Percentiles rank a stretch among this genome's conserved stretches.
phyloP scores from a whole-genome alignment of 2,797 vertebrate genomes.

The Bovichtus variegatus region DNA sequence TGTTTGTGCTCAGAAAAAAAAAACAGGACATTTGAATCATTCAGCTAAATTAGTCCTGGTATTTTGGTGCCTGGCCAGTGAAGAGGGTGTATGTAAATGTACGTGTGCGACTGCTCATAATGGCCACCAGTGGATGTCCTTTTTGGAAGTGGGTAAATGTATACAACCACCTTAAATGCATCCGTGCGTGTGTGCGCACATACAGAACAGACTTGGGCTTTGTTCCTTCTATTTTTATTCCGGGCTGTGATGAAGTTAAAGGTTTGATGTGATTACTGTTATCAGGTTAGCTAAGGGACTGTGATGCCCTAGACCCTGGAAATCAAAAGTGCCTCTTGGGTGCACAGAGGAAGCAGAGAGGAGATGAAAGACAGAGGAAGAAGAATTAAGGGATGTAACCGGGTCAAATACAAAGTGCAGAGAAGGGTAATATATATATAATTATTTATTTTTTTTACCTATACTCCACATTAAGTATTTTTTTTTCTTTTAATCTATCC shows the following conservation, averaged over 20 bases:
- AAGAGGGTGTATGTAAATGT: conserved; percentile 27
- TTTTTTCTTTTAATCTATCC: not conserved
- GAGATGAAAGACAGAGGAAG: conserved; percentile 34
- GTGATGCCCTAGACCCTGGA: conserved; percentile 33
- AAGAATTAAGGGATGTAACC: conserved; percentile 22
- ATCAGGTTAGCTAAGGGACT: conserved; percentile 66
- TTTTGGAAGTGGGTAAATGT: not conserved
- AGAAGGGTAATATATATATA: not conserved
- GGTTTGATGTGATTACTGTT: conserved; percentile 71
- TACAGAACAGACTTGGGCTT: not conserved
- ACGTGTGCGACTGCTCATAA: conserved; percentile 34
- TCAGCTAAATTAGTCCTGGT: conserved; percentile 37
- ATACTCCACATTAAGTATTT: not conserved
- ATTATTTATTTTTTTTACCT: no score
- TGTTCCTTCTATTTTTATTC: conserved; percentile 45
- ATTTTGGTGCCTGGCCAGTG: conserved; percentile 37
- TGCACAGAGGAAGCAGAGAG: conserved; percentile 34
- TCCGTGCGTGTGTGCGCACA: not conserved
- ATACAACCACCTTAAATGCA: not conserved
- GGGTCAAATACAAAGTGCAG: conserved; percentile 11
- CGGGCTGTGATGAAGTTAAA: conserved; percentile 56
- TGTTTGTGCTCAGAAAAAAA: conserved; percentile 31
- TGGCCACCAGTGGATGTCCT: not conserved
- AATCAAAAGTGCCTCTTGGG: conserved; percentile 52
- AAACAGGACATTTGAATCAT: conserved; percentile 53